A percentile compares a stretch with the other conserved stretches of the same genome.
These are phyloP conservation scores for Acanthosoma haemorrhoidale DNA, from an alignment of 2,888 invertebrate species.

Conservation along the genomic window DNA sequence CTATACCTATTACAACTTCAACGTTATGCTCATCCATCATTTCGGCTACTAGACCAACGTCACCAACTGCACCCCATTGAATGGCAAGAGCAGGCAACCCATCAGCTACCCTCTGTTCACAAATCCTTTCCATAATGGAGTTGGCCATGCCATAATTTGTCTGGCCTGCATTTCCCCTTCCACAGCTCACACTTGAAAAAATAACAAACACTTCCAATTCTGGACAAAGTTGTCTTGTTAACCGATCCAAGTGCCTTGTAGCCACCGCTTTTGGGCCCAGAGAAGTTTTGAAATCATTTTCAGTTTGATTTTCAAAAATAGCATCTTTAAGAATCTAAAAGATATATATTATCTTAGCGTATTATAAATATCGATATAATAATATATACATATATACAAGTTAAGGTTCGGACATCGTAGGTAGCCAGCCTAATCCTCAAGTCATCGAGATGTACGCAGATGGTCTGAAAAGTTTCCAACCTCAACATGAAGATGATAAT, in stretches of 20 bases:
- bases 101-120: slow-evolving; percentile 63
- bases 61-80: slow-evolving; percentile 91
- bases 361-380: not conserved
- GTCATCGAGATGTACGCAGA: no score
- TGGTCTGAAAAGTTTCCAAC: no score
- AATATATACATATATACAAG: not conserved
- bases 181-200: slow-evolving; percentile 87
- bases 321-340: slow-evolving; percentile 60
- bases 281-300: slow-evolving; percentile 61
- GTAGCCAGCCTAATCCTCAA: no score
- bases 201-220: slow-evolving; percentile 68
- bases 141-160: slow-evolving; percentile 87
- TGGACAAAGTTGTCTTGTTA: slow-evolving; percentile 56
- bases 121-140: slow-evolving; percentile 58
- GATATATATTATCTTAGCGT: not conserved
- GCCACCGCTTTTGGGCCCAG: slow-evolving; percentile 76
- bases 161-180: slow-evolving; percentile 86
- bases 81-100: slow-evolving; percentile 76
- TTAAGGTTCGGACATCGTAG: no score
- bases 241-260: slow-evolving; percentile 67
- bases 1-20: slow-evolving; percentile 57
- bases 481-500: no score
- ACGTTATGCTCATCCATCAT: slow-evolving; percentile 56
- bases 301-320: slow-evolving; percentile 69
- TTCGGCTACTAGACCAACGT: slow-evolving; percentile 63